Evolutionary conservation across 2,888 invertebrate species (phyloP).

Genomic region (Rhaphigaster nebulosa): DNA sequence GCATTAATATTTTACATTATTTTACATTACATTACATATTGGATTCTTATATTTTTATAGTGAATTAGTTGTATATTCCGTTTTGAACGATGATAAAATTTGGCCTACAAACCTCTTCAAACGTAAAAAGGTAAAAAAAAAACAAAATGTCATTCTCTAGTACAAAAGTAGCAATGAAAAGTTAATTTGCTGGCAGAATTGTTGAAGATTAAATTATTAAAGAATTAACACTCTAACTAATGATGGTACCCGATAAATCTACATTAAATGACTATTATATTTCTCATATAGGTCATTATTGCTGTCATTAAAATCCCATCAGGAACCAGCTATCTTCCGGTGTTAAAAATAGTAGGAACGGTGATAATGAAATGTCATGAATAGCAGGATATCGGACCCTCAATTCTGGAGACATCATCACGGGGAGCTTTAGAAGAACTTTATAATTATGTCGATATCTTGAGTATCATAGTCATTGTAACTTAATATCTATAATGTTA

Average conservation of each 20-base stretch:
- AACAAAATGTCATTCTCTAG: too few relatives aligned
- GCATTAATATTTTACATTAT: too few relatives aligned
- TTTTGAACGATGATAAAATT: too few relatives aligned
- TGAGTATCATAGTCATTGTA: background rate
- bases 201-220: background rate
- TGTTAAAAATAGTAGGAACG: background rate
- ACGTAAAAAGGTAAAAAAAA: too few relatives aligned
- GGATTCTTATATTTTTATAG: too few relatives aligned
- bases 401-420: background rate
- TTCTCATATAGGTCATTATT: background rate
- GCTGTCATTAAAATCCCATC: constrained; percentile 47
- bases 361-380: background rate
- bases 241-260: background rate
- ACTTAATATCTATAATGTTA: too few relatives aligned
- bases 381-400: background rate
- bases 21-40: too few relatives aligned
- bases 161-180: too few relatives aligned
- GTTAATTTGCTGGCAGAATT: background rate
- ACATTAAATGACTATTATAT: background rate
- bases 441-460: background rate
- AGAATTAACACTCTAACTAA: background rate
- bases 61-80: too few relatives aligned
- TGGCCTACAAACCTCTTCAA: too few relatives aligned
- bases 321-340: background rate
- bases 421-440: background rate